phyloP scores from a whole-genome alignment of 2,113 vertebrate genomes.

The Notothenia coriiceps region DNA sequence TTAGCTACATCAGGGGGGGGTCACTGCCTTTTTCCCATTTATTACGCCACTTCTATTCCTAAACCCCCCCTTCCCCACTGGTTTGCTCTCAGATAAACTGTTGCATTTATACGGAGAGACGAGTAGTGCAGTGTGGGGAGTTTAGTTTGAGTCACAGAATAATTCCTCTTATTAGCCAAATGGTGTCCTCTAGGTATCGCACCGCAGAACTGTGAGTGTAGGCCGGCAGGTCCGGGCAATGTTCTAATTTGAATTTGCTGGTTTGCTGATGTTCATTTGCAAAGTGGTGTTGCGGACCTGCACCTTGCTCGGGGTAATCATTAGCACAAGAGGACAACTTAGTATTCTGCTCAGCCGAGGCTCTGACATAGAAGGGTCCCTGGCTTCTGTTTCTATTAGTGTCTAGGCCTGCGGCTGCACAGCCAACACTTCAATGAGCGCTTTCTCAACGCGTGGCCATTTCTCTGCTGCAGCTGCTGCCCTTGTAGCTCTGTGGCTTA shows the following conservation, averaged over 20 bases:
- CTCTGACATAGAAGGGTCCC: conserved; percentile 68
- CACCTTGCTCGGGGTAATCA: conserved; percentile 76
- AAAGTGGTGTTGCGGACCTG: conserved; percentile 60
- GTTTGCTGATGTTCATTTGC: conserved; percentile 72
- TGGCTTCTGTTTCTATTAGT: conserved; percentile 78
- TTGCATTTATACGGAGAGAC: conserved; percentile 23
- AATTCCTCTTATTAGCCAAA: conserved; percentile 53
- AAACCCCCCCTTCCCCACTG: conserved; percentile 1
- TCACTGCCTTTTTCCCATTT: conserved; percentile 55
- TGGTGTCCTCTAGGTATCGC: conserved; percentile 48
- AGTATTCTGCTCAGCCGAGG: conserved; percentile 67
- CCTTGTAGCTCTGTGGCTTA: conserved; percentile 63
- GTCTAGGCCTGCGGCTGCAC: conserved; percentile 68
- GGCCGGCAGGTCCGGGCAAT: conserved; percentile 40
- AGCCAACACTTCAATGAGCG: conserved; percentile 68
- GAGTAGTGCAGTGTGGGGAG: not conserved
- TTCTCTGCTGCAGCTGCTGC: conserved; percentile 69
- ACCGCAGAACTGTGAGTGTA: conserved; percentile 14
- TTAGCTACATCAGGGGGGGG: conserved; percentile 27
- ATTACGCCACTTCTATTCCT: conserved; percentile 45
- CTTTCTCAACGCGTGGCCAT: conserved; percentile 61
- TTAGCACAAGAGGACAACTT: conserved; percentile 73
- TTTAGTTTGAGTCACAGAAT: conserved; percentile 24
- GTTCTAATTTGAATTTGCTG: conserved; percentile 71
- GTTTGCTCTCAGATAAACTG: conserved; percentile 36